phyloP scores from a whole-genome alignment of 2,888 invertebrate genomes.

The Drosophila subsilvestris region DNA sequence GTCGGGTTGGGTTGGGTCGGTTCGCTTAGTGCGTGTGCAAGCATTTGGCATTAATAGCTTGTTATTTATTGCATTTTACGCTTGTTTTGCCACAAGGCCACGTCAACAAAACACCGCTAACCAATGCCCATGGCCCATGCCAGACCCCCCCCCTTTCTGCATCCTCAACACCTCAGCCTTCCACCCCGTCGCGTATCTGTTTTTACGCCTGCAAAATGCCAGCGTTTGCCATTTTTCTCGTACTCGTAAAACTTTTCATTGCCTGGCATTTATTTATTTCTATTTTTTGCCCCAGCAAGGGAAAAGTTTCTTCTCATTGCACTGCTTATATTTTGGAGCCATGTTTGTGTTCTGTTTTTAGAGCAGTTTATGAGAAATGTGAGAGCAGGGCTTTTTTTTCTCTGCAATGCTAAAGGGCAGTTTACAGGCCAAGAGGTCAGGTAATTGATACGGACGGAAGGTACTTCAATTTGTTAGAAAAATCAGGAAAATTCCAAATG shows the following conservation, averaged over 20 bases:
- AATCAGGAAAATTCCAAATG: background rate
- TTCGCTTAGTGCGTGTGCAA: constrained; percentile 50
- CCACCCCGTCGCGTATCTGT: background rate
- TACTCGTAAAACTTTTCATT: constrained; percentile 24
- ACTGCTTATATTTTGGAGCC: background rate
- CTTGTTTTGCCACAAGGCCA: constrained; percentile 60
- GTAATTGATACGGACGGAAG: background rate
- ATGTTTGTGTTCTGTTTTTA: background rate
- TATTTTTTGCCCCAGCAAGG: constrained; percentile 46
- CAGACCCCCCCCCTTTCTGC: background rate
- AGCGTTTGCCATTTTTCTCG: constrained; percentile 37
- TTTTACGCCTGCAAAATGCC: constrained; percentile 8
- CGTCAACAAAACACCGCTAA: constrained; percentile 51
- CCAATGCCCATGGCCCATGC: background rate
- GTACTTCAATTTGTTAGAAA: background rate
- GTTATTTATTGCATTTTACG: constrained; percentile 70
- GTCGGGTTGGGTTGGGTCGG: background rate
- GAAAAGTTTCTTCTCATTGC: background rate
- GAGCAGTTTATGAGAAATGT: background rate
- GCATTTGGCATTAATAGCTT: constrained; percentile 73
- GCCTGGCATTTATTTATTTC: constrained; percentile 49
- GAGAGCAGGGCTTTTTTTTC: background rate
- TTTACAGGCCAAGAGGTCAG: background rate
- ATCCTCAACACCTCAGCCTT: background rate
- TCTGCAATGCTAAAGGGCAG: background rate